Percentiles rank a stretch among this genome's conserved stretches.
phyloP scores from a whole-genome alignment of 2,888 invertebrate species.

The Priocnemis perturbator region DNA sequence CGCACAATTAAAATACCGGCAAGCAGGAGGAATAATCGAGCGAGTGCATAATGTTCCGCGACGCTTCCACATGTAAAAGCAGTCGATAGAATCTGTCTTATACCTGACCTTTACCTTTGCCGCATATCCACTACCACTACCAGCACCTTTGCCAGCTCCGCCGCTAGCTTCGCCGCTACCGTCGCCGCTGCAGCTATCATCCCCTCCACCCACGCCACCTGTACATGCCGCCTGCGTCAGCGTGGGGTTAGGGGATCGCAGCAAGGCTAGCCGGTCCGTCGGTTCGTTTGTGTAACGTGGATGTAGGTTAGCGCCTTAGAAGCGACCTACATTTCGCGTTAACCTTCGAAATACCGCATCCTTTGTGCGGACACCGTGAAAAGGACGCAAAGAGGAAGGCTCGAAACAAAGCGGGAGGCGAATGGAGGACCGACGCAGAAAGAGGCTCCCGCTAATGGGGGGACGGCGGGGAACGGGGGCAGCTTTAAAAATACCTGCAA shows the following conservation, averaged over 20 bases:
- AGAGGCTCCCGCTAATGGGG: neutral
- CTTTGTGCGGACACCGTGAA: conserved; percentile 19
- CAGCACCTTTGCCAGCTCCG: neutral
- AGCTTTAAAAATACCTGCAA: too few species aligned
- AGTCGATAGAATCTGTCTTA: conserved; percentile 51
- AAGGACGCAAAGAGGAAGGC: neutral
- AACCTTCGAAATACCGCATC: conserved; percentile 54
- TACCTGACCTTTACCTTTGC: conserved; percentile 69
- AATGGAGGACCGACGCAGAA: neutral
- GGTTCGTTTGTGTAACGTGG: conserved; percentile 43
- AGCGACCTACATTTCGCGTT: conserved; percentile 61
- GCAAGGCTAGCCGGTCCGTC: conserved; percentile 15
- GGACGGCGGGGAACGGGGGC: neutral
- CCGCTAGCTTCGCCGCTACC: neutral
- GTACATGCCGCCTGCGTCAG: conserved; percentile 6
- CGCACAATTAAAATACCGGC: too few species aligned
- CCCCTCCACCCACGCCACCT: conserved; percentile 11
- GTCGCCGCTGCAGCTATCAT: conserved; percentile 5
- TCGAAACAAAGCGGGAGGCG: neutral
- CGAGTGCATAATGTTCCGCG: too few species aligned
- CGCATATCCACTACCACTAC: conserved; percentile 46
- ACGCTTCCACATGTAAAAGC: conserved; percentile 42
- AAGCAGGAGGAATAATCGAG: too few species aligned
- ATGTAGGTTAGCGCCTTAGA: conserved; percentile 58
- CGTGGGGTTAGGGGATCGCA: neutral